Percentiles rank a stretch among this genome's conserved stretches.
These are phyloP conservation scores for Tribolium madens DNA, from an alignment of 1,140 invertebrate genomes.

Conservation along the genomic window DNA sequence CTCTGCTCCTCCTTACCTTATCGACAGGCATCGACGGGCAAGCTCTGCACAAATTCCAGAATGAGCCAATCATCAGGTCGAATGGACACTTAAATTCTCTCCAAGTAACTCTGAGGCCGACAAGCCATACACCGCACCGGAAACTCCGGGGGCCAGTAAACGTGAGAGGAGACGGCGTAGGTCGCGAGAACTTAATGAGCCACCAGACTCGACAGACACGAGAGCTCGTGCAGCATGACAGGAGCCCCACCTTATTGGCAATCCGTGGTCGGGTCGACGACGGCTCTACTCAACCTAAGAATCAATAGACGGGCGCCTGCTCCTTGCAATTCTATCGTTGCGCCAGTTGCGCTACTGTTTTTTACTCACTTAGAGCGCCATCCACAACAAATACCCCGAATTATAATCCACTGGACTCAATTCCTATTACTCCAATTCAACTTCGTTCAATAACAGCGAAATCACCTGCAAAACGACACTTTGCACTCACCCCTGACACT, in stretches of 20 bases:
- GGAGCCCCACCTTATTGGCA: slow-evolving; percentile 55
- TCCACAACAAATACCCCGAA: slow-evolving; percentile 19
- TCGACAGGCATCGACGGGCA: slow-evolving; percentile 93
- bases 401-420: not conserved
- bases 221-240: slow-evolving; percentile 50
- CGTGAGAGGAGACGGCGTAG: slow-evolving; percentile 45
- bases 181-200: slow-evolving; percentile 38
- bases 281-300: slow-evolving; percentile 22
- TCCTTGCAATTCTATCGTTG: slow-evolving; percentile 35
- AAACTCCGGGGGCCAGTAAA: slow-evolving; percentile 39
- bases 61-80: slow-evolving; percentile 89
- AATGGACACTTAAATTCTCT: slow-evolving; percentile 39
- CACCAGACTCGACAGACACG: slow-evolving; percentile 22
- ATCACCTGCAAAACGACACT: slow-evolving; percentile 7
- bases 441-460: not conserved
- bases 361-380: slow-evolving; percentile 36
- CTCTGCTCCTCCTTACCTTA: slow-evolving; percentile 76
- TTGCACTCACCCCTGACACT: not conserved
- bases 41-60: slow-evolving; percentile 93
- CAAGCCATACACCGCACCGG: slow-evolving; percentile 54
- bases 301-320: slow-evolving; percentile 30
- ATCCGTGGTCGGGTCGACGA: slow-evolving; percentile 42
- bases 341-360: slow-evolving; percentile 44
- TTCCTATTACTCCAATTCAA: not conserved
- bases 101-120: slow-evolving; percentile 42